Percentiles rank a stretch among this genome's conserved stretches.
These are phyloP conservation scores for Nephrotoma guestfalica DNA, from an alignment of 2,888 invertebrate species.

Conservation along the genomic window DNA sequence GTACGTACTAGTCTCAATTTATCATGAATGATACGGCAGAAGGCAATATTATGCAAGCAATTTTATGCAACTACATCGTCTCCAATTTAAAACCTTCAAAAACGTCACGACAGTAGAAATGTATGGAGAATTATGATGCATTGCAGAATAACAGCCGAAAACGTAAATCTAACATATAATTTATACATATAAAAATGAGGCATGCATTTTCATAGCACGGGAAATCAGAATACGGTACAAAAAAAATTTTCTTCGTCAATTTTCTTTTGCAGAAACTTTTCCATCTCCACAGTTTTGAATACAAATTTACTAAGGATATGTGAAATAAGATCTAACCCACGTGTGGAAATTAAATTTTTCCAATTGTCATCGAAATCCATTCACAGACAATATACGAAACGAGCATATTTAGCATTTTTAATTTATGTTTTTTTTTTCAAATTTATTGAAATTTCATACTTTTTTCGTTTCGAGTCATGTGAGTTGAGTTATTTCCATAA, in stretches of 20 bases:
- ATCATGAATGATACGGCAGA: no score
- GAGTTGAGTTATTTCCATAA: neutral
- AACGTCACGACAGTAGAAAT: neutral
- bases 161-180: neutral
- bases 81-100: neutral
- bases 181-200: neutral
- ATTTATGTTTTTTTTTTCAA: neutral
- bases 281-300: neutral
- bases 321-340: slow-evolving; percentile 1
- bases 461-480: neutral
- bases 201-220: neutral
- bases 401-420: neutral
- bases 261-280: neutral
- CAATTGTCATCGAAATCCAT: slow-evolving; percentile 3
- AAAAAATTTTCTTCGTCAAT: neutral
- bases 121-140: neutral
- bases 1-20: neutral
- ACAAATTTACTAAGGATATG: neutral
- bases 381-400: neutral
- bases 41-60: no score
- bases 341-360: neutral
- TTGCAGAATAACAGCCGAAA: neutral
- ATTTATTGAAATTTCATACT: neutral
- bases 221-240: neutral
- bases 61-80: neutral